Conservation (phyloP, 2,113 vertebrate species). For the Noctilio leporinus region DNA sequence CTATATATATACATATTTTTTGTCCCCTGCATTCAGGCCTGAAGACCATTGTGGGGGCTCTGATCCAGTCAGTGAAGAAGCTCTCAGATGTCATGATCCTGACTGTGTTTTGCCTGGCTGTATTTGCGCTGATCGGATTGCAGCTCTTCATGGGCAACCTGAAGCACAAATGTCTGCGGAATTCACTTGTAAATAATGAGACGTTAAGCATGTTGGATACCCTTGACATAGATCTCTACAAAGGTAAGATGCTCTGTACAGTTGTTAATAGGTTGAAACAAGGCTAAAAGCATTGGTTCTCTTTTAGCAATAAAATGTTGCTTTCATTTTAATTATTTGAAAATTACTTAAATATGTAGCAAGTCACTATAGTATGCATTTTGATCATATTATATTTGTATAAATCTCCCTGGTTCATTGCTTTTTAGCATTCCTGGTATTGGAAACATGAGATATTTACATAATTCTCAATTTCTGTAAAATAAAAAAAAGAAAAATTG, state of each 20-base stretch:
- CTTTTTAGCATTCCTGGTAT: neutral
- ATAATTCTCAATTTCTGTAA: neutral
- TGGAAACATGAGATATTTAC: neutral
- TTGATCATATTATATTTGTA: neutral
- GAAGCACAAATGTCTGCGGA: constrained; percentile 87
- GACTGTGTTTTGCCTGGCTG: constrained; percentile 97
- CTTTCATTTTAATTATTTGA: constrained; percentile 27
- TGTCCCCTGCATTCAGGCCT: constrained; percentile 81
- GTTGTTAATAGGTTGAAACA: neutral
- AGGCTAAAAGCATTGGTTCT: neutral
- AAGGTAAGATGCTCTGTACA: constrained; percentile 30
- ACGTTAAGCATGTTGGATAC: neutral
- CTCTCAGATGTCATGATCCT: constrained; percentile 97
- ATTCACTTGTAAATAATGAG: constrained; percentile 54
- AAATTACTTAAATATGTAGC: neutral
- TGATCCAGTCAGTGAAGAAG: constrained; percentile 98
- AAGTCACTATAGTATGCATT: neutral
- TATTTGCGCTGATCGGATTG: constrained; percentile 94
- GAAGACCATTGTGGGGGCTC: constrained; percentile 95
- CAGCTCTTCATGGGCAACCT: constrained; percentile 95
- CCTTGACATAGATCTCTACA: neutral
- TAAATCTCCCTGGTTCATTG: neutral
- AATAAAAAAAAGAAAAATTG: neutral
- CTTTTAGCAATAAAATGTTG: neutral
- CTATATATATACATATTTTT: no score